Base-by-base conservation (phyloP, 2,797 vertebrate species). In the Semaprochilodus insignis region DNA sequence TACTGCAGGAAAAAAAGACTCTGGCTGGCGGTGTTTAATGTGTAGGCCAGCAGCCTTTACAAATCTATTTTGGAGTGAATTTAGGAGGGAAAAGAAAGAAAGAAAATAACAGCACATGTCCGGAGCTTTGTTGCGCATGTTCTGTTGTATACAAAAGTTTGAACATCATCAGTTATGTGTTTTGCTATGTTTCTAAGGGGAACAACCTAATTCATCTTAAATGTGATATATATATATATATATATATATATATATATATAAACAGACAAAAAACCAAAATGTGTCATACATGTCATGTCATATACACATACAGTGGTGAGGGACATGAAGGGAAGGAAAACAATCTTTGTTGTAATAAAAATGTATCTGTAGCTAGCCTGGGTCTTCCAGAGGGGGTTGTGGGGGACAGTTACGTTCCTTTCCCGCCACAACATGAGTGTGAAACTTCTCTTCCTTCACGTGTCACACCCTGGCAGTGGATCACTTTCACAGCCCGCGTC, bases 11-110 rank as follows among this genome's bases (percentile, higher is more conserved):
- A 88, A 92, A 93, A 17, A 83, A 74, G 62, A 81, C 7, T 66
- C 82, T 76, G 83, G 91, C 87, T 70, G 74, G 40, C 73, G 44
- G 66, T 80, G 91, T 94, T 96, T 94, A 94, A 96, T 93, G 93
- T 93, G 88, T 89, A 84, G 84, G 87, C 87, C 91, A 89, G 90
- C 93, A 90, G 87, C 88, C 89, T 93, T 91, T 36, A 48, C 82
- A 89, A 85, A 92, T 93, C 93, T 83, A 83, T 81, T 51, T 69
- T 34, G 74, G 69, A 60, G 59, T 65, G 52, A 54, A 63, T 63
- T 34, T 17, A 51, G 44, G 36, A 34, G 25, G 44, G 52, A 34
- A 51, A 59, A 70, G 34, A 76, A 21, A 75, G 54, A 51, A 65
- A 54, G 17, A 75, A 70, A 77, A 71, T 6, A 65, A 66, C 78